Conservation (phyloP, 92 coral and sea anemone genomes). For the Phymanthus crucifer region DNA sequence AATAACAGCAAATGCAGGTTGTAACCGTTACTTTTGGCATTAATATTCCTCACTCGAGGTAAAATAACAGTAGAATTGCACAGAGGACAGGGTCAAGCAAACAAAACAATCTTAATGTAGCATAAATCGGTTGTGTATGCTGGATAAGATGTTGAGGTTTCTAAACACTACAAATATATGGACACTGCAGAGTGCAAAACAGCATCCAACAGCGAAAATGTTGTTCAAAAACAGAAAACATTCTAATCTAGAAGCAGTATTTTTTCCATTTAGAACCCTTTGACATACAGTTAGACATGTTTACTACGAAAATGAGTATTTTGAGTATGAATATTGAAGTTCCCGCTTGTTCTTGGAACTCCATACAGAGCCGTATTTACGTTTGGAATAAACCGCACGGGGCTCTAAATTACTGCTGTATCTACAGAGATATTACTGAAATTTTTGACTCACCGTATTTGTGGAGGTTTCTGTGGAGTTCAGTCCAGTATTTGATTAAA, state of each 20-base stretch:
- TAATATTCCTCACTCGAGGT: neutral
- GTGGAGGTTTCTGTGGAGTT: neutral
- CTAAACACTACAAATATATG: slow-evolving; percentile 8
- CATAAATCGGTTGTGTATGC: slow-evolving; percentile 21
- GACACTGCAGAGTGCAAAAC: neutral
- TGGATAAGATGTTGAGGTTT: neutral
- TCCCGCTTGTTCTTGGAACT: slow-evolving; percentile 36
- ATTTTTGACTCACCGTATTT: slow-evolving; percentile 15
- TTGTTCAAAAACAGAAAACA: neutral
- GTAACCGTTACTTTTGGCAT: neutral
- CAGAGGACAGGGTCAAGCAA: slow-evolving; percentile 35
- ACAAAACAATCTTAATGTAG: slow-evolving; percentile 27
- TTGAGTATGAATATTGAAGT: slow-evolving; percentile 2
- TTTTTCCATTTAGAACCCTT: neutral
- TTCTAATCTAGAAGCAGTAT: neutral
- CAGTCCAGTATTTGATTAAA: slow-evolving; percentile 5
- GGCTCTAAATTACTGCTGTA: neutral
- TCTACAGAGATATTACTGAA: neutral
- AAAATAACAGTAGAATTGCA: neutral
- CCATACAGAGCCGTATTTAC: neutral
- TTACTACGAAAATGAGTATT: neutral
- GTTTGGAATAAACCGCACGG: neutral
- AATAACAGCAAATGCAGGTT: neutral
- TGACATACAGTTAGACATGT: neutral
- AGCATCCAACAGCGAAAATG: neutral